These are phyloP conservation scores for Scophthalmus maximus DNA, from an alignment of 2,113 vertebrate genomes.

Conservation along the genomic window DNA sequence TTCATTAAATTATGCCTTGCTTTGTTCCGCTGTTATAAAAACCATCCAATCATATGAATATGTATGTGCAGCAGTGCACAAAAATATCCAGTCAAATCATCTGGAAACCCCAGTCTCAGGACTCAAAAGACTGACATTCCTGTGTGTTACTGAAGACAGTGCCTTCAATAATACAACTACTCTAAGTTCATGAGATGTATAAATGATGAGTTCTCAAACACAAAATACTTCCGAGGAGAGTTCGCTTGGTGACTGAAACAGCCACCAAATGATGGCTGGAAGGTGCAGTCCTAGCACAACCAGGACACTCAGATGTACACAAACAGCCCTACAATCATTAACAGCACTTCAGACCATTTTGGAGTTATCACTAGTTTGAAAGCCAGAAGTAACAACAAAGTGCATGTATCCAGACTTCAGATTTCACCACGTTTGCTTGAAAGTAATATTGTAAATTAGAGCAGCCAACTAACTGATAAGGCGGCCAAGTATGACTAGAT, in stretches of 20 bases:
- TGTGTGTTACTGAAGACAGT: slow-evolving; percentile 24
- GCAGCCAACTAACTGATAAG: no score
- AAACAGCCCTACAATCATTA: slow-evolving; percentile 15
- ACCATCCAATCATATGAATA: slow-evolving; percentile 16
- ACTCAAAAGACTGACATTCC: slow-evolving; percentile 32
- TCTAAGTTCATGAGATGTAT: slow-evolving; percentile 58
- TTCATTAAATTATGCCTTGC: background rate
- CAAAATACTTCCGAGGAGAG: slow-evolving; percentile 32
- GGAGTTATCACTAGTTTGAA: background rate
- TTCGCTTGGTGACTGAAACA: slow-evolving; percentile 29
- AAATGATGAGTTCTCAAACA: slow-evolving; percentile 57
- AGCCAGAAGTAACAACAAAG: background rate
- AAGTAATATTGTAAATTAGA: no score
- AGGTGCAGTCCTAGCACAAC: background rate
- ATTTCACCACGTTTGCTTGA: no score
- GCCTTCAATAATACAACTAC: slow-evolving; percentile 57
- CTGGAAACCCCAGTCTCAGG: slow-evolving; percentile 20
- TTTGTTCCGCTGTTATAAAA: slow-evolving; percentile 4
- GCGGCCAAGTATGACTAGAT: no score
- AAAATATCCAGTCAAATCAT: slow-evolving; percentile 32
- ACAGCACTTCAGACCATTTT: background rate
- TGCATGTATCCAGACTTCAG: no score
- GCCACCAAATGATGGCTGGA: slow-evolving; percentile 10
- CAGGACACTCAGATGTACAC: slow-evolving; percentile 9
- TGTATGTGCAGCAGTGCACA: slow-evolving; percentile 18